Percentiles rank a stretch among this genome's conserved stretches.
phyloP scores from a whole-genome alignment of 2,113 vertebrate species.

The Coracopsis vasa region DNA sequence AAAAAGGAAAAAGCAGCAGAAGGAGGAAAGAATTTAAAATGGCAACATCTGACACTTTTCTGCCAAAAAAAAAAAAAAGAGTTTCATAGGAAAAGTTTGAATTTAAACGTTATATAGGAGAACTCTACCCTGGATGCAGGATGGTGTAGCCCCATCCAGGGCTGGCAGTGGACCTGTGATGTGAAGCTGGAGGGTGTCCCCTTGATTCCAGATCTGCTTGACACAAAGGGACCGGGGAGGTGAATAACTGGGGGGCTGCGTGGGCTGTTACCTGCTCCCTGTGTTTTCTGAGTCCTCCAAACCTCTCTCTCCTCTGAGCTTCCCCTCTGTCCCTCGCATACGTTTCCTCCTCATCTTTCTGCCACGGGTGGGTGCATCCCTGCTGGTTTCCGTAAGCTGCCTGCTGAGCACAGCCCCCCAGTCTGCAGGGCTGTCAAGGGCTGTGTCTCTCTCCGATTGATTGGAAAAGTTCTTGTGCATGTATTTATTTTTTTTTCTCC shows the following conservation, averaged over 20 bases:
- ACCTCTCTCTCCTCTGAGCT: background rate
- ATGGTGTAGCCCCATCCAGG: background rate
- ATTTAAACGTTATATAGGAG: too few species aligned
- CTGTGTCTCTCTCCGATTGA: constrained; percentile 21
- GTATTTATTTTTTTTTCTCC: background rate
- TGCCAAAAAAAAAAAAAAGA: too few species aligned
- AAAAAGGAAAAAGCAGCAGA: too few species aligned
- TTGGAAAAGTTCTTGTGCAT: constrained; percentile 49
- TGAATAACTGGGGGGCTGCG: fast-evolving
- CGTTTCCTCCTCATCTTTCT: background rate
- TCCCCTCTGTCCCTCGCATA: background rate
- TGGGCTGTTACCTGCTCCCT: fast-evolving
- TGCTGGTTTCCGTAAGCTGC: background rate
- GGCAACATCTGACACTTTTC: too few species aligned
- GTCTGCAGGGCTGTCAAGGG: constrained; percentile 38
- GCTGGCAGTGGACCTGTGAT: background rate
- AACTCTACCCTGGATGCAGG: fast-evolving
- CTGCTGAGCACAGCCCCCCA: background rate
- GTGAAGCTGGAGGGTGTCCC: background rate
- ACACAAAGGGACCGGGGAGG: background rate
- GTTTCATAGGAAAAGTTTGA: too few species aligned
- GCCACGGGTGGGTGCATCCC: background rate
- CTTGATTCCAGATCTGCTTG: background rate
- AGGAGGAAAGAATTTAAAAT: too few species aligned
- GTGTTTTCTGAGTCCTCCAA: background rate